Conservation (phyloP, 1,140 invertebrate species). For the Cydia splendana region DNA sequence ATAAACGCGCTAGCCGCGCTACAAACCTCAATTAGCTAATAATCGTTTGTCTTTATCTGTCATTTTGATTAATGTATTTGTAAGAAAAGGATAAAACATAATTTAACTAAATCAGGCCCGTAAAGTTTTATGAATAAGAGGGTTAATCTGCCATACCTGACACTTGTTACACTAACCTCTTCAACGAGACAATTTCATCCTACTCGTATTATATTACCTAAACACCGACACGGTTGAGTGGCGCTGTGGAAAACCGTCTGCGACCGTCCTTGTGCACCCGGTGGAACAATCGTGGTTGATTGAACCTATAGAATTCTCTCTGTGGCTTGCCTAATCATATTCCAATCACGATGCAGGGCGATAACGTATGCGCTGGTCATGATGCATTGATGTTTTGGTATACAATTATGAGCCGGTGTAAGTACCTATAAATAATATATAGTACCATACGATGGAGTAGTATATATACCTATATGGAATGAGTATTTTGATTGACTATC, state of each 20-base stretch:
- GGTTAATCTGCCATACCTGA: neutral
- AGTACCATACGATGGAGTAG: no score
- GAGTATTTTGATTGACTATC: neutral
- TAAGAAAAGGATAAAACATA: no score
- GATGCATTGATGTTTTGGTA: slow-evolving; percentile 21
- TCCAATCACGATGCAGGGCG: slow-evolving; percentile 23
- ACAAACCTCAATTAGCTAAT: no score
- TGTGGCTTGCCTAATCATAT: slow-evolving; percentile 26
- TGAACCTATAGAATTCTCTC: slow-evolving; percentile 23
- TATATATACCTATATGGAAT: neutral
- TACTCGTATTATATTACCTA: slow-evolving; percentile 22
- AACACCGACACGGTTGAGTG: slow-evolving; percentile 8
- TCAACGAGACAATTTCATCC: slow-evolving; percentile 15
- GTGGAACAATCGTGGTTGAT: slow-evolving; percentile 26
- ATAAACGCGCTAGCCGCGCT: no score
- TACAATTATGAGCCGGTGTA: neutral
- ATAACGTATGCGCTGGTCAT: slow-evolving; percentile 2
- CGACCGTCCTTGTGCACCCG: slow-evolving; percentile 11
- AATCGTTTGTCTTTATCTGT: no score
- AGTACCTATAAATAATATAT: no score
- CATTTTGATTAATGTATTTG: no score
- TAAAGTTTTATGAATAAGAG: no score
- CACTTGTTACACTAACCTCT: slow-evolving; percentile 6
- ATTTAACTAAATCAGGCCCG: no score
- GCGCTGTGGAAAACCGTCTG: slow-evolving; percentile 9